Evolutionary conservation across 2,888 invertebrate species (phyloP).

Genomic region (Stenchaetothrips biformis): DNA sequence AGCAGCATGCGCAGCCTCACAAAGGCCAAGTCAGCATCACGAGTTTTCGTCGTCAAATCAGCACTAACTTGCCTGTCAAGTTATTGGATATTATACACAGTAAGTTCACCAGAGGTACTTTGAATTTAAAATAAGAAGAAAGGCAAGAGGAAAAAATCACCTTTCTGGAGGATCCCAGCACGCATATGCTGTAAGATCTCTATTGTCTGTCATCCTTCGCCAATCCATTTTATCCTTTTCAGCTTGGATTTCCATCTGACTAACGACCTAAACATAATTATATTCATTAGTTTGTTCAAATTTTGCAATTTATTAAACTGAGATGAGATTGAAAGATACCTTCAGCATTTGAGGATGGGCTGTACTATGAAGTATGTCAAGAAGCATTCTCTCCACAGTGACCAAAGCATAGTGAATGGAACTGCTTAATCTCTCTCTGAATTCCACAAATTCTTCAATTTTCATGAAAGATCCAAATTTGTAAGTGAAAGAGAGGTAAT

Average conservation of each 20-base stretch:
- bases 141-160: background rate
- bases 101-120: background rate
- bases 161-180: slow-evolving; percentile 59
- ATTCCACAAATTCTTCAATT: slow-evolving; percentile 82
- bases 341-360: slow-evolving; percentile 41
- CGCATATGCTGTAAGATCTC: slow-evolving; percentile 67
- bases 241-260: slow-evolving; percentile 56
- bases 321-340: background rate
- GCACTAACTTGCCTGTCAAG: background rate
- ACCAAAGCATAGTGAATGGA: slow-evolving; percentile 71
- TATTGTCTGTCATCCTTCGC: slow-evolving; percentile 59
- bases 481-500: slow-evolving; percentile 86
- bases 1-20: background rate
- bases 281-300: background rate
- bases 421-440: slow-evolving; percentile 72
- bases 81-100: background rate
- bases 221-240: slow-evolving; percentile 57
- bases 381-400: slow-evolving; percentile 62
- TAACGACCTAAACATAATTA: slow-evolving; percentile 48
- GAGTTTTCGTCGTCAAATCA: background rate
- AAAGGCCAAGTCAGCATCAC: background rate
- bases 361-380: slow-evolving; percentile 58
- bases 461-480: slow-evolving; percentile 93
- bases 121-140: background rate
- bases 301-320: no score